Evolutionary conservation across 2,797 vertebrate genomes (phyloP).

Genomic region (Pelochelys cantorii): DNA sequence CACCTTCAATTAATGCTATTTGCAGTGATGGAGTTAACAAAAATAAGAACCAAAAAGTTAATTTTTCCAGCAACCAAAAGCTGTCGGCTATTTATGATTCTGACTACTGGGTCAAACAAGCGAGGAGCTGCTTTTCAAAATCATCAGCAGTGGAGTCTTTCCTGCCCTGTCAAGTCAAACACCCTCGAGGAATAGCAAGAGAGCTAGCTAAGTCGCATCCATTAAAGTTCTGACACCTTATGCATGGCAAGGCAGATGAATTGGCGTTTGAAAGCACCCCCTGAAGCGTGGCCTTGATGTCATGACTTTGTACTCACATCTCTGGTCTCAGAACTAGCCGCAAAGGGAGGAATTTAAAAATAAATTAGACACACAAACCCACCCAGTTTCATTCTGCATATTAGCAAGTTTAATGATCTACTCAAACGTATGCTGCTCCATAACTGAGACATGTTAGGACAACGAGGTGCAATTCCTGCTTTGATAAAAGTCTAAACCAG

Average conservation of each 20-base stretch:
- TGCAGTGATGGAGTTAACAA: conserved; percentile 66
- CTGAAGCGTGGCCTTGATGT: conserved; percentile 29
- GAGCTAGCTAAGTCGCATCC: conserved; percentile 66
- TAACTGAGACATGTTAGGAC: neutral
- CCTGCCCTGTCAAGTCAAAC: conserved; percentile 73
- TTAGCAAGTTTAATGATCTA: neutral
- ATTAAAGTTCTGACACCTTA: conserved; percentile 57
- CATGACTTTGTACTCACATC: conserved; percentile 45
- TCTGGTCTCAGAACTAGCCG: conserved; percentile 51
- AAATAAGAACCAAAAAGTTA: neutral
- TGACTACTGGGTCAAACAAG: conserved; percentile 51
- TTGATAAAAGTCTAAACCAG: neutral
- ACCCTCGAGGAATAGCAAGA: conserved; percentile 67
- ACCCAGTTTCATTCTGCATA: neutral
- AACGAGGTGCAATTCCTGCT: neutral
- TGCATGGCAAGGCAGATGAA: conserved; percentile 71
- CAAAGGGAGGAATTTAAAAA: conserved; percentile 49
- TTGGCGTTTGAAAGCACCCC: conserved; percentile 60
- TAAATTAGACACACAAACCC: conserved; percentile 44
- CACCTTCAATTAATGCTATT: neutral
- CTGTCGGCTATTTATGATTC: conserved; percentile 50
- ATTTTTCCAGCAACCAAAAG: conserved; percentile 41
- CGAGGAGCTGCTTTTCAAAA: conserved; percentile 65
- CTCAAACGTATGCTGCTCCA: neutral
- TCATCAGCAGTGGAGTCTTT: conserved; percentile 71